Conservation (phyloP, 1,140 invertebrate genomes). For the Camponotus floridanus region DNA sequence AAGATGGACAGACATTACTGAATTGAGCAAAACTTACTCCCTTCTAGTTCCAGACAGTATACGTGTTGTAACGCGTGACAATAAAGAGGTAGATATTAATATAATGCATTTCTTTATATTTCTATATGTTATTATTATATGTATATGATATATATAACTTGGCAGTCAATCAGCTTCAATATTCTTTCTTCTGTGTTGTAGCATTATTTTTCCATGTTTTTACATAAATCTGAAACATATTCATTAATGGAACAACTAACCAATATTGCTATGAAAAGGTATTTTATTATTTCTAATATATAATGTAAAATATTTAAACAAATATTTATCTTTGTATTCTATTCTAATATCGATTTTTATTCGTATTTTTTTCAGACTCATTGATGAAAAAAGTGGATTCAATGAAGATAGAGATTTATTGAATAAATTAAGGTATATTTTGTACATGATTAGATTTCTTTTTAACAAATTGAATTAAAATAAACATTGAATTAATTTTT, state of each 20-base stretch:
- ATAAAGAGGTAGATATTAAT: conserved; percentile 87
- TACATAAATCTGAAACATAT: conserved; percentile 96
- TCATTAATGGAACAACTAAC: conserved; percentile 97
- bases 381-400: conserved; percentile 94
- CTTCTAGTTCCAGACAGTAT: conserved; percentile 95
- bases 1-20: conserved; percentile 93
- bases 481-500: conserved; percentile 24
- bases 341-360: conserved; percentile 39
- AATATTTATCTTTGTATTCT: conserved; percentile 50
- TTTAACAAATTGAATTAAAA: not conserved
- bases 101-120: conserved; percentile 1
- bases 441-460: conserved; percentile 36
- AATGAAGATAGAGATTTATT: conserved; percentile 94
- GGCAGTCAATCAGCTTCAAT: not conserved
- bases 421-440: conserved; percentile 90
- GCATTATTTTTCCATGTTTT: conserved; percentile 96
- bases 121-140: not conserved
- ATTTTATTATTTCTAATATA: conserved; percentile 73
- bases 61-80: conserved; percentile 93
- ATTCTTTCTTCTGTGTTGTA: conserved; percentile 82
- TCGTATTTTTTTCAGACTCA: conserved; percentile 88
- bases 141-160: not conserved
- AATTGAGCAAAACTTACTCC: conserved; percentile 91
- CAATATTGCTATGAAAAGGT: conserved; percentile 98
- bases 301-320: conserved; percentile 75